These are phyloP conservation scores for Danaus plexippus DNA, from an alignment of 1,140 invertebrate species.

Conservation along the genomic window DNA sequence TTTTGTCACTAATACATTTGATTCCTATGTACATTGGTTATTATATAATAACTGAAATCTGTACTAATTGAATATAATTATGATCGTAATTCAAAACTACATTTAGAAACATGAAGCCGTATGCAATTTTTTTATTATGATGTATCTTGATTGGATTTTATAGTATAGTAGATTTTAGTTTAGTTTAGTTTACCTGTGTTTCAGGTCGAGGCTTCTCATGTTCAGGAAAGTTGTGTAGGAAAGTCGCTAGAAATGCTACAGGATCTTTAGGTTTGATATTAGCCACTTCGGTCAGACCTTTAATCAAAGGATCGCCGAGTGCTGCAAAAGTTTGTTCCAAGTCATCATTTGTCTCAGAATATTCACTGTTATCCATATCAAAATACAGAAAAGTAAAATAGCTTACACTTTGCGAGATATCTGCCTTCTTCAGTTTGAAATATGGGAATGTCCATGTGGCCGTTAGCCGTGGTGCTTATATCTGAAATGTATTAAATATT, in stretches of 20 bases:
- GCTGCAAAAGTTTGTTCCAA: conserved; percentile 74
- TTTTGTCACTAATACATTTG: conserved; percentile 66
- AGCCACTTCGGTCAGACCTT: conserved; percentile 88
- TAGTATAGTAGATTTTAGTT: too few relatives aligned
- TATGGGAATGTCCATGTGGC: conserved; percentile 77
- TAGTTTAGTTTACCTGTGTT: conserved; percentile 45
- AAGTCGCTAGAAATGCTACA: conserved; percentile 85
- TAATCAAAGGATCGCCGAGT: conserved; percentile 88
- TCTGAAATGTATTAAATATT: conserved; percentile 66
- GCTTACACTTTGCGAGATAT: conserved; percentile 85
- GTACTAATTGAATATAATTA: too few relatives aligned
- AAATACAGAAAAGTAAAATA: conserved; percentile 18
- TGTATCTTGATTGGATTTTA: too few relatives aligned
- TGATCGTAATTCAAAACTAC: too few relatives aligned
- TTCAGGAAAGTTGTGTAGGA: conserved; percentile 82
- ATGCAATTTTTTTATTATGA: too few relatives aligned
- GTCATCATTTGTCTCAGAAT: conserved; percentile 33
- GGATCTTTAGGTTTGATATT: conserved; percentile 86
- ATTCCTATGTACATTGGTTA: conserved; percentile 48
- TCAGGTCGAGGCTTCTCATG: conserved; percentile 58
- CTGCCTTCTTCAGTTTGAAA: conserved; percentile 86
- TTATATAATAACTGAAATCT: conserved; percentile 1
- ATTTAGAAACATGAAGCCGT: too few relatives aligned
- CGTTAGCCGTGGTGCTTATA: conserved; percentile 69
- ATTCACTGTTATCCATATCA: conserved; percentile 24